Percentiles rank a stretch among this genome's conserved stretches.
These are phyloP conservation scores for Listrodromus nycthemerus DNA, from an alignment of 2,888 invertebrate genomes.

Conservation along the genomic window DNA sequence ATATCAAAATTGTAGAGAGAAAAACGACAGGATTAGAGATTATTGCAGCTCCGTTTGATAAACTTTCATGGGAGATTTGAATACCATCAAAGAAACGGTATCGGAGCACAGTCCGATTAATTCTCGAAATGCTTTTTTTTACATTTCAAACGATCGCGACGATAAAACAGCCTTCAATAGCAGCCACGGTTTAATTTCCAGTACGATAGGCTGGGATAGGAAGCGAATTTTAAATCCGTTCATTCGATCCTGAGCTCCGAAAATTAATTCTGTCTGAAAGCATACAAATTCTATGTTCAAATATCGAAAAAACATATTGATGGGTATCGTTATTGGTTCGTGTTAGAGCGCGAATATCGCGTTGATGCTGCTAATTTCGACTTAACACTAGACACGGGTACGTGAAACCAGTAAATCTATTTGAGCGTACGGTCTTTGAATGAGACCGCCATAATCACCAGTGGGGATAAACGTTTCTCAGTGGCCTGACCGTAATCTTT, in stretches of 20 bases:
- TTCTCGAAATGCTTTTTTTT: not conserved
- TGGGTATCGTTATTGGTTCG: too few species aligned
- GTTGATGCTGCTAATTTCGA: not conserved
- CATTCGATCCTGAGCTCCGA: not conserved
- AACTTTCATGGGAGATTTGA: slow-evolving; percentile 1
- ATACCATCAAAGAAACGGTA: not conserved
- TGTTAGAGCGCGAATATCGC: too few species aligned
- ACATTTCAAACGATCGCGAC: not conserved
- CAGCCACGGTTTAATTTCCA: not conserved
- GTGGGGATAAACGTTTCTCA: not conserved
- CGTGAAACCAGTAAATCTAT: not conserved
- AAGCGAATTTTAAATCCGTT: too few species aligned
- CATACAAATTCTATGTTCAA: too few species aligned
- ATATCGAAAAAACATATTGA: too few species aligned
- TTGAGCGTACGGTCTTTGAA: not conserved
- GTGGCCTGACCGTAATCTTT: not conserved
- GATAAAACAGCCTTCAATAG: not conserved
- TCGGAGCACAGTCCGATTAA: slow-evolving; percentile 7
- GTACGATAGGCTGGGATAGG: too few species aligned
- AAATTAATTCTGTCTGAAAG: not conserved
- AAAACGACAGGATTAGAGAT: not conserved
- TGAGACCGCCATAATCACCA: not conserved
- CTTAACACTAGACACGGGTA: not conserved
- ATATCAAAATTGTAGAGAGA: too few species aligned
- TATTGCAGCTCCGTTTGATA: not conserved